phyloP scores from a whole-genome alignment of 2,113 vertebrate species.

The Asarcornis scutulata region DNA sequence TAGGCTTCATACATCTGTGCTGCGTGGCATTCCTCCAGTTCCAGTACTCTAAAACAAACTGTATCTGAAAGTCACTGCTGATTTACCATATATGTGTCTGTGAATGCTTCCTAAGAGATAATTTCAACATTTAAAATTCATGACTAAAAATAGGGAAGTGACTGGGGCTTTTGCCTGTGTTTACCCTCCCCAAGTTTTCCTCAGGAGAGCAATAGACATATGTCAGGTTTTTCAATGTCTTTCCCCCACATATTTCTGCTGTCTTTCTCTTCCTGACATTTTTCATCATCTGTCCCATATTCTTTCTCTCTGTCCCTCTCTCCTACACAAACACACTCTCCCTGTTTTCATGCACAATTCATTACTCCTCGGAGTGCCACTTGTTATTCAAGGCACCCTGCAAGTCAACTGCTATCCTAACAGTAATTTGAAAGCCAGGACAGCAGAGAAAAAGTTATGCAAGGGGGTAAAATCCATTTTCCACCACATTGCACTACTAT shows the following conservation, averaged over 20 bases:
- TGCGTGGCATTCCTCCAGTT: neutral
- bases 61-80: neutral
- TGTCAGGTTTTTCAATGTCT: neutral
- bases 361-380: neutral
- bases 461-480: conserved; percentile 7
- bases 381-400: neutral
- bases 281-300: neutral
- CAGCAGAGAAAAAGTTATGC: neutral
- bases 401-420: neutral
- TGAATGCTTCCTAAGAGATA: neutral
- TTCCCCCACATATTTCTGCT: neutral
- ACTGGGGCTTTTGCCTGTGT: neutral
- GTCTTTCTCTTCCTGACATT: neutral
- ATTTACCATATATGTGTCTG: neutral
- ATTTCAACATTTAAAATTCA: neutral
- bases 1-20: neutral
- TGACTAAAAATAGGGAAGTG: neutral
- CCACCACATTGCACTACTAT: neutral
- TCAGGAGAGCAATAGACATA: neutral
- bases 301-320: neutral
- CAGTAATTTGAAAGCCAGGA: neutral
- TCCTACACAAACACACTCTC: neutral
- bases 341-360: neutral
- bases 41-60: neutral
- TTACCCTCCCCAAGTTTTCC: neutral